phyloP scores from a whole-genome alignment of 2,888 invertebrate species.

The Netelia melanura region DNA sequence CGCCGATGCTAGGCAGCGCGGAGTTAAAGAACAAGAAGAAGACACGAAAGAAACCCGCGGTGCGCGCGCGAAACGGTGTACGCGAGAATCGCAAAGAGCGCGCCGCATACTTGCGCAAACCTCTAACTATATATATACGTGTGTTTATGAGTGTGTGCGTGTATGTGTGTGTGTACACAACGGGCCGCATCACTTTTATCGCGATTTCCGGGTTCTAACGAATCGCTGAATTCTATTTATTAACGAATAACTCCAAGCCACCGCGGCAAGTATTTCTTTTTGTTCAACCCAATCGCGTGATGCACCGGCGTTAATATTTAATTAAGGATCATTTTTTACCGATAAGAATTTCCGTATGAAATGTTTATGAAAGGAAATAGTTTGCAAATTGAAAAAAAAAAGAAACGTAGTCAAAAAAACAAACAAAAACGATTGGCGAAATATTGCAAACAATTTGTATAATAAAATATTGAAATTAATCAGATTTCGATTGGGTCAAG shows the following conservation, averaged over 20 bases:
- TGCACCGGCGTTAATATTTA: slow-evolving; percentile 19
- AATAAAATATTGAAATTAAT: too few species aligned
- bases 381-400: not conserved
- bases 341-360: slow-evolving; percentile 15
- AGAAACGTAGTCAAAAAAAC: not conserved
- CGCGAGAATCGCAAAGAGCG: slow-evolving; percentile 25
- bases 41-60: slow-evolving; percentile 33
- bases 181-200: slow-evolving; percentile 50
- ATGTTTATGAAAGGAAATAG: not conserved
- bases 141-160: not conserved
- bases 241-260: slow-evolving; percentile 47
- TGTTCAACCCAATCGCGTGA: slow-evolving; percentile 21
- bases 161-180: slow-evolving; percentile 7
- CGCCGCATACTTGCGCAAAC: not conserved
- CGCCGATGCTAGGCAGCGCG: slow-evolving; percentile 4
- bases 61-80: slow-evolving; percentile 61
- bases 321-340: not conserved
- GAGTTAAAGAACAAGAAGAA: slow-evolving; percentile 20
- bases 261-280: slow-evolving; percentile 1
- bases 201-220: slow-evolving; percentile 64
- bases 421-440: not conserved
- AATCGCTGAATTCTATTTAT: slow-evolving; percentile 58
- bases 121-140: not conserved
- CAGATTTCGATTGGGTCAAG: too few species aligned
- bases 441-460: too few species aligned